Base-by-base conservation (phyloP, 2,797 vertebrate genomes). In the Menidia menidia region DNA sequence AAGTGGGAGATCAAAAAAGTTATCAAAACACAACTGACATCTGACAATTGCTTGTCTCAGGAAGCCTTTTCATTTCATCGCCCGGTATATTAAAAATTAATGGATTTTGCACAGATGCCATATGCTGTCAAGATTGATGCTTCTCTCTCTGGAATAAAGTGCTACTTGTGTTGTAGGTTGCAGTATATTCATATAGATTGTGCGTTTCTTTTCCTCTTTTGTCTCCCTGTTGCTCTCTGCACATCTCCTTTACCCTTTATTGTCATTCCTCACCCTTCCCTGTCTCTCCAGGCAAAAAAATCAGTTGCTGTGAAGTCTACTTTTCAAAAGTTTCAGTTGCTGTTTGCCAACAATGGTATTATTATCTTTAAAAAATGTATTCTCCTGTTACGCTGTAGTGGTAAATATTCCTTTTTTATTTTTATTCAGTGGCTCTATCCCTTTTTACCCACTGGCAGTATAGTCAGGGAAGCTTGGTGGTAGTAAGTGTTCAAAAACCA, bases 41-140 rank as follows among this genome's bases (percentile, higher is more conserved):
- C 89, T 93, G 93, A 94, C 93, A 93, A 93, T 93, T 90, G 90
- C 91, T 90, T 90, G 92, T 93, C 93, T 92, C 85, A 87, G 88
- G 87, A 89, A 93, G 89, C 88, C 90, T 91, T 94, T 93, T 92
- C 90, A 92, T 92, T 95, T 89, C 91, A 87, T 79, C 68, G 68
- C 82, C 88, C 75, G 84, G 85, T 93, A 89, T 93, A 94, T 94
- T 94, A 93, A 93, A 94, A 94, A 94, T 93, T 92, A 94, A 94
- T 94, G 92, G 92, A 90, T 94, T 93, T 94, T 91, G 88, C 91
- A 91, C 88, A 89, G 86, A 88, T 60, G 83, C 87, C 92, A 92
- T 93, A 92, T 91, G 91, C 92, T 93, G 90, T 92, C 93, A 93
- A 89, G 90, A 92, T 90, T 92, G 90, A 93, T 92, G 89, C 87